Evolutionary conservation across 1,140 invertebrate species (phyloP).

Genomic region (Matsumurasca onukii): DNA sequence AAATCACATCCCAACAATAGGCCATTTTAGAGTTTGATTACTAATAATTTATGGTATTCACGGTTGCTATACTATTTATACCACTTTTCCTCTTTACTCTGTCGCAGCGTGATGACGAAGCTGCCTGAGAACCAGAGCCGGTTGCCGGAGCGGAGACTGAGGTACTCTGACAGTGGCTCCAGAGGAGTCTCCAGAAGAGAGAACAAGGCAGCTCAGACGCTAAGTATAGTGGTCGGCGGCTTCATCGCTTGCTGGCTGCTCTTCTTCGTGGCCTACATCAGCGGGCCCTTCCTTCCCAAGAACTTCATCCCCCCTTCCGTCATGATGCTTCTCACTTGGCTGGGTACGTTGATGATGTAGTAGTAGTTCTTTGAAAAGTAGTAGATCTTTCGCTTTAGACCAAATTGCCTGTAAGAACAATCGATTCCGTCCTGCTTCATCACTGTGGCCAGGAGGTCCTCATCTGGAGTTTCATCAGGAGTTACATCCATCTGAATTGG

Average conservation of each 20-base stretch:
- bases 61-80: too few species aligned
- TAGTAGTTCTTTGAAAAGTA: too few species aligned
- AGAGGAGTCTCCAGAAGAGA: conserved; percentile 68
- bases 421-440: too few species aligned
- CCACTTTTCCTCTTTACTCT: too few species aligned
- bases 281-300: conserved; percentile 68
- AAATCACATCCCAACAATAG: too few species aligned
- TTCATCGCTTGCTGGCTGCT: conserved; percentile 90
- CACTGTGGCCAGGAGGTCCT: too few species aligned
- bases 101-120: conserved; percentile 29
- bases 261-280: conserved; percentile 84
- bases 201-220: conserved; percentile 85
- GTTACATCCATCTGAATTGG: too few species aligned
- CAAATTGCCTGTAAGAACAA: too few species aligned
- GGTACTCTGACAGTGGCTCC: conserved; percentile 41
- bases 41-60: too few species aligned
- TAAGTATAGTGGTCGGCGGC: conserved; percentile 88
- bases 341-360: conserved; percentile 68
- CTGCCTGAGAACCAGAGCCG: conserved; percentile 26
- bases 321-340: conserved; percentile 84
- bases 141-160: conserved; percentile 26
- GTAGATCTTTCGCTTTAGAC: too few species aligned
- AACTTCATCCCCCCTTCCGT: conserved; percentile 55
- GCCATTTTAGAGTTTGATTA: too few species aligned
- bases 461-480: too few species aligned